Base-by-base conservation (phyloP, 2,888 invertebrate genomes). In the Chrysotoxum bicinctum region DNA sequence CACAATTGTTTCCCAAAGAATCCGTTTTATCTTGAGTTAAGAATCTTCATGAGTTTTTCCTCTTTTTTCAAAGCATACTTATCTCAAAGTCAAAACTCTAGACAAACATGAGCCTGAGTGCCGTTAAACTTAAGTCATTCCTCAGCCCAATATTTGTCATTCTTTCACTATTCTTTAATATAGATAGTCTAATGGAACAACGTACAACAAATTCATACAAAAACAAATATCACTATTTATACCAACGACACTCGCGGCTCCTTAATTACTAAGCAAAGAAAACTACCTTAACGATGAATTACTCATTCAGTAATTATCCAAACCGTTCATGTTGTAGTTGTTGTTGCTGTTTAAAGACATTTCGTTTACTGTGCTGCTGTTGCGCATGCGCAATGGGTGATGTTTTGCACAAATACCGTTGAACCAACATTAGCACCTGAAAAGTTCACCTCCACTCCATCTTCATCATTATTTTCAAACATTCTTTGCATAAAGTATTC, bases 251-350 rank as follows among this genome's bases (percentile, higher is more conserved):
- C 62, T 62, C 16, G 62, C 23, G 30, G 72, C 58, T 76, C 60
- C 75, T 68, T 84, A 84, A 84, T 84, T 84, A 80, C 84, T 80
- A 76, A 72, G 68, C 70, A 80, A 76, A 84, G 84, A 84, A 79
- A 62, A 62, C 66, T 60, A 72, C 60, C 70, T 70, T 62, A 48
- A 75, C 62, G 70, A 75, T 79, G 80, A 84, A 75, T 72, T 79
- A 70, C 60, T 75, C 80, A 76, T 72, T 72, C 72, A 37, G 80
- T 80, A 80, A 84, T 84, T 80, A 84, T 72, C 66, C 58, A 56
- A 80, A 76, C 84, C 62, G 75, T 80, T 76, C 68, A 45, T 64
- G 62, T 62, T 66, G 43, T 40, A 60, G 14, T 23, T 37, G n/a
- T 52, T 37, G 68, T 75, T 70, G 45, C 8, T 50, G 26, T 4